Conservation (phyloP, 2,113 vertebrate genomes). For the Tangachromis dhanisi region DNA sequence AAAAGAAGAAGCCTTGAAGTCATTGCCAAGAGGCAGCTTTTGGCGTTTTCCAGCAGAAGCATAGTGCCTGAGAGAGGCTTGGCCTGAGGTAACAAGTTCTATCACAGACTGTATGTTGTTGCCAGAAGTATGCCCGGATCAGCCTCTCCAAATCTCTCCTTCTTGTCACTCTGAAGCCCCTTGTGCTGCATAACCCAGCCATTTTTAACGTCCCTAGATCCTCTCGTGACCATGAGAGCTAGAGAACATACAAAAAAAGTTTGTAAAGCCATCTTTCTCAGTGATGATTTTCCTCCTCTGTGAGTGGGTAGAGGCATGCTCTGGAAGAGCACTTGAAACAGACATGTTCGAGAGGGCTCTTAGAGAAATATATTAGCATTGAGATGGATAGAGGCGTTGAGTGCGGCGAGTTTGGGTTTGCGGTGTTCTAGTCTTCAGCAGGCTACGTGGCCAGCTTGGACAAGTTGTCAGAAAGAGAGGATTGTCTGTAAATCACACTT, state of each 20-base stretch:
- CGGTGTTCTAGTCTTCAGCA: not conserved
- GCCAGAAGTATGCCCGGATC: slow-evolving; percentile 22
- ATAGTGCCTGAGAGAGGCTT: not conserved
- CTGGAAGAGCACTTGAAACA: slow-evolving; percentile 19
- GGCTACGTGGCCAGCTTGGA: not conserved
- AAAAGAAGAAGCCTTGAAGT: not conserved
- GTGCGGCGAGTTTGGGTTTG: not conserved
- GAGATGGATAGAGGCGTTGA: not conserved
- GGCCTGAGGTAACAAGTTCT: slow-evolving; percentile 35
- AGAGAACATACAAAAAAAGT: not conserved
- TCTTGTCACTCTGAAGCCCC: not conserved
- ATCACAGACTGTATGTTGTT: slow-evolving; percentile 22
- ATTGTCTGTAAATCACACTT: not conserved
- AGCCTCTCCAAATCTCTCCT: not conserved
- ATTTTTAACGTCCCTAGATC: not conserved
- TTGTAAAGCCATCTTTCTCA: not conserved
- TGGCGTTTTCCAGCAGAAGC: slow-evolving; percentile 33
- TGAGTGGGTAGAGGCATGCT: not conserved
- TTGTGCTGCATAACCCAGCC: not conserved
- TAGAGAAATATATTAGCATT: slow-evolving; percentile 4
- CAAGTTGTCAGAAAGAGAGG: not conserved
- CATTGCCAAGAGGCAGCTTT: slow-evolving; percentile 22
- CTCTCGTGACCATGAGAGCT: not conserved
- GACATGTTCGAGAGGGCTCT: slow-evolving; percentile 23
- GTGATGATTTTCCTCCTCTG: not conserved